Evolutionary conservation across 2,888 invertebrate species (phyloP).

Genomic region (Spisula subtruncata): DNA sequence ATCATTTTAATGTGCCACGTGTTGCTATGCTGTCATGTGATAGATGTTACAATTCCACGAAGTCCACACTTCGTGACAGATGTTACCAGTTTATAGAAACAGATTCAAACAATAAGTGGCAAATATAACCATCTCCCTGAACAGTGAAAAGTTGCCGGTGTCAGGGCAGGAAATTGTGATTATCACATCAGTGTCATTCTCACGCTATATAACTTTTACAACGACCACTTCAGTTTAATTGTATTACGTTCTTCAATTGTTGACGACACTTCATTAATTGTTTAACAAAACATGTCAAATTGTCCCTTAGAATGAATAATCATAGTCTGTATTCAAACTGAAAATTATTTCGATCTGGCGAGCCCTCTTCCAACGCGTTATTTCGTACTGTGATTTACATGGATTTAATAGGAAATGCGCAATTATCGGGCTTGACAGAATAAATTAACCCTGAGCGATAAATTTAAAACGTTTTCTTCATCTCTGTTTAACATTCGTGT

Average conservation of each 20-base stretch:
- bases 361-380: neutral
- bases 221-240: constrained; percentile 29
- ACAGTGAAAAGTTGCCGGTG: neutral
- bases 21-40: neutral
- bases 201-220: constrained; percentile 27
- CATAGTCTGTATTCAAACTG: constrained; percentile 8
- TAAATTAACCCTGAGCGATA: constrained; percentile 25
- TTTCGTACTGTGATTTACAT: constrained; percentile 18
- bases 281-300: constrained; percentile 36
- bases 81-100: neutral
- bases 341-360: constrained; percentile 11
- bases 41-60: constrained; percentile 2
- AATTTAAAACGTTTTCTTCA: constrained; percentile 11
- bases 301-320: neutral
- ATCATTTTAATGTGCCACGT: too few relatives aligned
- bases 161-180: constrained; percentile 33
- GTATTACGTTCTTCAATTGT: constrained; percentile 19
- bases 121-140: neutral
- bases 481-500: neutral
- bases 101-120: neutral
- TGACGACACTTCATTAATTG: constrained; percentile 34
- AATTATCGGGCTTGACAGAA: constrained; percentile 28
- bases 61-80: neutral
- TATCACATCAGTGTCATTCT: constrained; percentile 39
- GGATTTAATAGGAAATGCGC: constrained; percentile 19